Evolutionary conservation across 2,797 vertebrate species (phyloP), one percentile per base, ranked within the genome.

Genomic region (Myotis findleyi): DNA sequence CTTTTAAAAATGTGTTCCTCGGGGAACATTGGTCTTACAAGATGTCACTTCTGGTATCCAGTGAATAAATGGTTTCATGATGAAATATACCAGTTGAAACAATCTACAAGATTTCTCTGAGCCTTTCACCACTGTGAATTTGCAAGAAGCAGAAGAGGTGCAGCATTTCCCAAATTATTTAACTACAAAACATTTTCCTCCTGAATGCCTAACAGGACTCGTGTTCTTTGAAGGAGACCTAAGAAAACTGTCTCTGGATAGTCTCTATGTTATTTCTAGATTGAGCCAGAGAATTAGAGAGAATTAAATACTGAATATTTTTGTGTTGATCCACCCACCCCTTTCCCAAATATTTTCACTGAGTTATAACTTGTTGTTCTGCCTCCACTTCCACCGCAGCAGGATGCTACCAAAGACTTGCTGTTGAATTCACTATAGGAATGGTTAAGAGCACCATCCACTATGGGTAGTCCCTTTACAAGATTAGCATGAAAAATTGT

Each of bases 61-160:
- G 30, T 66, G 47, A 90, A 92, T 30, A 89, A 64, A 72, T 57
- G 66, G 8, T 87, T 93, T 85, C 51, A 81, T 38, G 66, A 71
- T 69, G 62, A 96, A 87, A 83, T 55, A 47, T 8, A n/a, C 11
- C 30, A 41, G 14, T 53, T 81, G 72, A 82, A 95, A 92, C 41
- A 73, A 66, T 68, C n/a, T 72, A 2, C 7, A 84, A 51, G 80
- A 59, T 84, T 89, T 84, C 68, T 83, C 38, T 13, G 81, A 77
- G 41, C 6, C 66, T 66, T 89, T 79, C 36, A 21, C 49, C 79
- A 66, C 33, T 64, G 7, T 77, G 23, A 73, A 66, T 79, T 76
- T 77, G 94, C 77, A 94, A 85, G 51, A 82, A 95, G 73, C 68
- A 57, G 77, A 92, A 84, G 68, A 72, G 51, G 27, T n/a, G 71